phyloP scores from a whole-genome alignment of 92 coral and sea anemone genomes.

The Actinernus sp. region DNA sequence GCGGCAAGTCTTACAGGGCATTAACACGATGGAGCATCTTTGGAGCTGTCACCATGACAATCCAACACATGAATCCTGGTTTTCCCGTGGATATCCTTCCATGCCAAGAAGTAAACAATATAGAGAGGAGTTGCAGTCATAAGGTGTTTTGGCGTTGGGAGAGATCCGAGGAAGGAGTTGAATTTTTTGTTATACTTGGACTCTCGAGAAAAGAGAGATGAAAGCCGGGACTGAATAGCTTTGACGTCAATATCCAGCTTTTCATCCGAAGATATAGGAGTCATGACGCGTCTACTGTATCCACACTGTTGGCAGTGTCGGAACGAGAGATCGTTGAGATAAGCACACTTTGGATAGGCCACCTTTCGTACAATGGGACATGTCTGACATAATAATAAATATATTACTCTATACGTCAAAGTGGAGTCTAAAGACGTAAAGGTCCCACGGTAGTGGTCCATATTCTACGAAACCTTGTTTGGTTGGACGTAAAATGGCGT shows the following conservation, averaged over 20 bases:
- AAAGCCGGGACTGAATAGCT: conserved; percentile 11
- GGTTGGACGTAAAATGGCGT: conserved; percentile 23
- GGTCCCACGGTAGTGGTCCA: conserved; percentile 43
- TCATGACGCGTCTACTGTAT: conserved; percentile 7
- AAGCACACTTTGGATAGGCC: conserved; percentile 26
- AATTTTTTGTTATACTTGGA: conserved; percentile 30
- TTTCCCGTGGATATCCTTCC: conserved; percentile 30
- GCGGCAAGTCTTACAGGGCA: conserved; percentile 37
- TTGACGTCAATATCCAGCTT: conserved; percentile 20
- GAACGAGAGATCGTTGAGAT: conserved; percentile 25
- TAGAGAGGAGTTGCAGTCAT: conserved; percentile 24
- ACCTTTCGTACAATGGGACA: conserved; percentile 7
- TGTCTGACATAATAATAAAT: too few species aligned
- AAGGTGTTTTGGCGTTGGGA: conserved; percentile 26
- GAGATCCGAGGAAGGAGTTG: conserved; percentile 11
- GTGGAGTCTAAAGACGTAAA: conserved; percentile 16
- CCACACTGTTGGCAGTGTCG: conserved; percentile 41
- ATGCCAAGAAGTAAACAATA: conserved; percentile 29
- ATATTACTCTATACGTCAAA: not conserved
- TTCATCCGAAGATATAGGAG: not conserved
- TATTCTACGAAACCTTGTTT: conserved; percentile 41
- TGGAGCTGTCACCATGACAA: conserved; percentile 14
- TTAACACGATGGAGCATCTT: conserved; percentile 8
- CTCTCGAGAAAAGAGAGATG: not conserved
- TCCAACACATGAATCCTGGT: conserved; percentile 14